Percentiles rank a stretch among this genome's conserved stretches.
Conservation (phyloP, 2,797 vertebrate species). For the Limosa lapponica region DNA sequence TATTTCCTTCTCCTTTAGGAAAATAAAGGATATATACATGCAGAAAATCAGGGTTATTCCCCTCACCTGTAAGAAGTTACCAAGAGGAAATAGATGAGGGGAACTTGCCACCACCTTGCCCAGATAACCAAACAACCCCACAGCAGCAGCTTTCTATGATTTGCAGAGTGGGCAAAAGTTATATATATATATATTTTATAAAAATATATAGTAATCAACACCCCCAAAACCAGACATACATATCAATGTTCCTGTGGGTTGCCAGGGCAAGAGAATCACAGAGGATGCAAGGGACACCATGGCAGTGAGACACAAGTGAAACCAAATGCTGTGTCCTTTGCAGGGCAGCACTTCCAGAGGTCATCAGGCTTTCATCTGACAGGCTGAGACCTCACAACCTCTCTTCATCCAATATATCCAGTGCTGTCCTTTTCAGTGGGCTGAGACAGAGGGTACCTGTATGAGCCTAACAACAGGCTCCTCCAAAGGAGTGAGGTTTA, state of each 20-base stretch:
- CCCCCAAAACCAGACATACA: rapidly evolving
- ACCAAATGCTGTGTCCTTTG: background rate
- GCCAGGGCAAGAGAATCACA: background rate
- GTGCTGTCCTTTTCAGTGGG: background rate
- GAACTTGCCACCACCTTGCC: background rate
- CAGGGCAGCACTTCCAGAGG: background rate
- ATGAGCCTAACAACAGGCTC: background rate
- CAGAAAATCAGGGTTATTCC: background rate
- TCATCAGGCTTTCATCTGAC: background rate
- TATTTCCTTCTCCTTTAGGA: background rate
- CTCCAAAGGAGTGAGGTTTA: background rate
- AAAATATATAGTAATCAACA: background rate
- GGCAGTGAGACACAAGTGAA: background rate
- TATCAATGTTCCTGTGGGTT: background rate
- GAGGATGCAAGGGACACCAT: background rate
- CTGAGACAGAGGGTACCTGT: background rate
- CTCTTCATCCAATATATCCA: background rate
- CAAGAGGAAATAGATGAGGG: background rate
- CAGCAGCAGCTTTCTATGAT: background rate
- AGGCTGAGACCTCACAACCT: background rate
- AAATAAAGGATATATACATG: background rate
- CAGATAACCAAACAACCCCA: background rate
- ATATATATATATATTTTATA: background rate
- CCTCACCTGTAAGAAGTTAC: background rate
- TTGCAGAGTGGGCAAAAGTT: background rate